Evolutionary conservation across 2,797 vertebrate genomes (phyloP), one percentile per base, ranked within the genome.

Genomic region (Babyrousa celebensis): DNA sequence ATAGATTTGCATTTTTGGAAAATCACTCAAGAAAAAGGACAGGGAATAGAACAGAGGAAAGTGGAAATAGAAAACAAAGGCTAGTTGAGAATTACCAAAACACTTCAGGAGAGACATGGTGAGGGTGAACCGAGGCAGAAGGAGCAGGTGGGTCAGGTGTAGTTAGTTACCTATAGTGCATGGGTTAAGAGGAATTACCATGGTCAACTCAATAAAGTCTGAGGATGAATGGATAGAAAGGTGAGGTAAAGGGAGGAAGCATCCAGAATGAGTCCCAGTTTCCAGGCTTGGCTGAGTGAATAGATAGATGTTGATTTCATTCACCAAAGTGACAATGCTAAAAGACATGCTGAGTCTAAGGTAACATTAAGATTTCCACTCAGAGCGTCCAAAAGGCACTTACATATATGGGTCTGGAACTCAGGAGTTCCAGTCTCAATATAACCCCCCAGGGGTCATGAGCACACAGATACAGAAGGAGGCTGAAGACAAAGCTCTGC

Each of bases 31-130:
- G 56, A 96, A 48, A 48, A 48, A 94, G 20, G 70, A 78, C 15
- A 93, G 78, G 92, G 43, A 96, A 88, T 63, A 32, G 70, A 75
- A 77, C 70, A 48, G 21, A 84, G 12, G 29, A 62, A 12, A 21
- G 4, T n/a, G 29, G 71, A 12, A 48, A 56, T 3, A 5, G 29
- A 23, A 67, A 93, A 71, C 10, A 21, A 68, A 68, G 54, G n/a
- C n/a, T 68, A 43, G 29, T 12, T 20, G 56, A 68, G 54, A 89
- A 43, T 67, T 16, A 11, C 8, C 52, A 25, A 21, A 71, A 27
- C 29, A 3, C 11, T 36, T 9, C 0, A 12, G 40, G 40, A 14
- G 40, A 43, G 10, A 65, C 36, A 67, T 5, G 70, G 27, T 23
- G 10, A 71, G 32, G 29, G 25, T 62, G 68, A 48, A 36, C 12